These are phyloP conservation scores for Patella caerulea DNA, from an alignment of 2,888 invertebrate species.

Conservation along the genomic window DNA sequence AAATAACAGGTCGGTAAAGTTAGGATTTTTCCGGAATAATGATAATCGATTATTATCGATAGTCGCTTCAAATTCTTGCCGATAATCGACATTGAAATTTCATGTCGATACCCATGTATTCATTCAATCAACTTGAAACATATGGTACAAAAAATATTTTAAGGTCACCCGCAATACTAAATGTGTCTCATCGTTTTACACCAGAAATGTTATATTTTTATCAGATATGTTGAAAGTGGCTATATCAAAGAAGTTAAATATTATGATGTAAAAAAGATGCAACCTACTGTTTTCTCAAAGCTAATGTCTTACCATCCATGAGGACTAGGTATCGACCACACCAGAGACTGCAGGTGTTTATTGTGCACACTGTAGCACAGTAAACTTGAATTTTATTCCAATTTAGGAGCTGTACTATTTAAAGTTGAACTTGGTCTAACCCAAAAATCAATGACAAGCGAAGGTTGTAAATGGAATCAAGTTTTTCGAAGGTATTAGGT, in stretches of 20 bases:
- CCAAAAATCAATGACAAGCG: not conserved
- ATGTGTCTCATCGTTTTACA: too few species aligned
- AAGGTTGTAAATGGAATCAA: not conserved
- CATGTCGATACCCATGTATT: too few species aligned
- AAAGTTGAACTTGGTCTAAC: not conserved
- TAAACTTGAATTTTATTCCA: not conserved
- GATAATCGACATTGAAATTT: too few species aligned
- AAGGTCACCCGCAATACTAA: too few species aligned
- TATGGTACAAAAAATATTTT: too few species aligned
- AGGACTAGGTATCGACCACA: not conserved
- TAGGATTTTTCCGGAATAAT: too few species aligned
- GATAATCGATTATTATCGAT: too few species aligned
- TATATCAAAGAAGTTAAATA: conserved; percentile 22
- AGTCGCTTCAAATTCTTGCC: too few species aligned
- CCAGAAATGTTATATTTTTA: not conserved
- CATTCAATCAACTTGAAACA: too few species aligned
- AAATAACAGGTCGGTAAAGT: too few species aligned
- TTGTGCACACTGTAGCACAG: too few species aligned
- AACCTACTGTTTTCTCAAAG: conserved; percentile 13
- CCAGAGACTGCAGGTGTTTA: not conserved
- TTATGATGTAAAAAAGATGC: conserved; percentile 1
- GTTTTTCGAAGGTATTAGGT: too few species aligned
- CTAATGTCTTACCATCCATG: conserved; percentile 16
- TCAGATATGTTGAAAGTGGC: conserved; percentile 21
- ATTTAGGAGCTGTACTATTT: not conserved